Conservation (phyloP, 2,888 invertebrate genomes). For the Erebia ligea region DNA sequence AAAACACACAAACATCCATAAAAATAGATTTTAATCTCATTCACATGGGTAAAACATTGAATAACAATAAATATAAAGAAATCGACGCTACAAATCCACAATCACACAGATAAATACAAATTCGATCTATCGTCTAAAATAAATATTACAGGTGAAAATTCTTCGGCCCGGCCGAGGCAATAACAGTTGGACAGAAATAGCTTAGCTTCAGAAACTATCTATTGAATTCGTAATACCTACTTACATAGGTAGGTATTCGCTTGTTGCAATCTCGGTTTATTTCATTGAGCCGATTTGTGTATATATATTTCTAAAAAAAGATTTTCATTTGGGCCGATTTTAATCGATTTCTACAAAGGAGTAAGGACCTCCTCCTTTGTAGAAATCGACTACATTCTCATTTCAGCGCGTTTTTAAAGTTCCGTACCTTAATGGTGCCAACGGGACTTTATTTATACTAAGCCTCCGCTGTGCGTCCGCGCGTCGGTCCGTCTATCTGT, state of each 20-base stretch:
- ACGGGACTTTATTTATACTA: no score
- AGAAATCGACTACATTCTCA: no score
- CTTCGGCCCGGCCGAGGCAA: background rate
- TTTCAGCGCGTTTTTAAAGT: no score
- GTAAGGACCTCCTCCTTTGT: no score
- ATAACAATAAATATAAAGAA: slow-evolving; percentile 35
- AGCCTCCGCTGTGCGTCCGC: no score
- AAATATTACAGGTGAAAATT: slow-evolving; percentile 18
- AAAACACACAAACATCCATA: slow-evolving; percentile 18
- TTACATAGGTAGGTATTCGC: background rate
- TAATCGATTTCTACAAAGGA: no score
- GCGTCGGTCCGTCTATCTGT: no score
- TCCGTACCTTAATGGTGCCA: no score
- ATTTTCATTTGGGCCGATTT: no score
- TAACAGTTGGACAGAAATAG: slow-evolving; percentile 7
- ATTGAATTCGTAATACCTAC: background rate
- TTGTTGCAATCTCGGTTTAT: no score
- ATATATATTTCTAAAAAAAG: no score
- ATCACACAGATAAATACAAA: slow-evolving; percentile 22
- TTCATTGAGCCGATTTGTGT: no score
- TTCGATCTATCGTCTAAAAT: slow-evolving; percentile 5
- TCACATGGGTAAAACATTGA: slow-evolving; percentile 29
- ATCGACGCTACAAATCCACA: slow-evolving; percentile 19
- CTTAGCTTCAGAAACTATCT: background rate
- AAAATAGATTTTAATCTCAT: slow-evolving; percentile 37